Evolutionary conservation across 2,113 vertebrate species (phyloP).

Genomic region (Entomyzon cyanotis): DNA sequence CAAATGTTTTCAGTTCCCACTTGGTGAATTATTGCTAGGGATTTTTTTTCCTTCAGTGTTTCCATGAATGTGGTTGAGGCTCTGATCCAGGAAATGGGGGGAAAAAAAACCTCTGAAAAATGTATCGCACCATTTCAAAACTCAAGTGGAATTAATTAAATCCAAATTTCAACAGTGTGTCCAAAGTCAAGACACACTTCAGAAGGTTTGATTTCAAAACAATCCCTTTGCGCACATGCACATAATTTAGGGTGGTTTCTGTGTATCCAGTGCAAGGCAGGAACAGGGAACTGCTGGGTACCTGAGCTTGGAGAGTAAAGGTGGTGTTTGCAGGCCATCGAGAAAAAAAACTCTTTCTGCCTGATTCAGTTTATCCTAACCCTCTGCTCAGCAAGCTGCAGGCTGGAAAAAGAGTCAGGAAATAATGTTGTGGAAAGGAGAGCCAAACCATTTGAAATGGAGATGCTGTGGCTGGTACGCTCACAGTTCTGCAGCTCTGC

Average conservation of each 20-base stretch:
- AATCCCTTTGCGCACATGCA: slow-evolving; percentile 39
- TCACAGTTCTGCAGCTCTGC: background rate
- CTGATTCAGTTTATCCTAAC: slow-evolving; percentile 9
- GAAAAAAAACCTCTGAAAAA: slow-evolving; percentile 40
- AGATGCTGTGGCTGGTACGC: background rate
- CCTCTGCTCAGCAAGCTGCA: slow-evolving; percentile 22
- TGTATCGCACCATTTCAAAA: slow-evolving; percentile 66
- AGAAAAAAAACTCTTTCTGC: background rate
- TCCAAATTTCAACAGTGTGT: slow-evolving; percentile 72
- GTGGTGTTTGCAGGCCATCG: background rate
- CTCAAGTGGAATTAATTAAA: slow-evolving; percentile 74
- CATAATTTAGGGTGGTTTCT: slow-evolving; percentile 41
- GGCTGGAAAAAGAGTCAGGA: slow-evolving; percentile 41
- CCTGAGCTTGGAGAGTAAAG: background rate
- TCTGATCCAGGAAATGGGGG: slow-evolving; percentile 67
- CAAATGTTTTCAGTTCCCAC: slow-evolving; percentile 57
- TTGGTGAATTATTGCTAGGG: slow-evolving; percentile 64
- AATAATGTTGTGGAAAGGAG: background rate
- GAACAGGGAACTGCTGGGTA: slow-evolving; percentile 7
- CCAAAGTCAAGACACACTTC: slow-evolving; percentile 65
- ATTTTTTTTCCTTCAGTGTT: slow-evolving; percentile 46
- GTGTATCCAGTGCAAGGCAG: background rate
- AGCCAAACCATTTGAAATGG: slow-evolving; percentile 26
- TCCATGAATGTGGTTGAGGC: slow-evolving; percentile 71
- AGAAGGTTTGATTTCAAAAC: slow-evolving; percentile 65